Evolutionary conservation across 2,797 vertebrate genomes (phyloP).

Genomic region (Phoebastria nigripes): DNA sequence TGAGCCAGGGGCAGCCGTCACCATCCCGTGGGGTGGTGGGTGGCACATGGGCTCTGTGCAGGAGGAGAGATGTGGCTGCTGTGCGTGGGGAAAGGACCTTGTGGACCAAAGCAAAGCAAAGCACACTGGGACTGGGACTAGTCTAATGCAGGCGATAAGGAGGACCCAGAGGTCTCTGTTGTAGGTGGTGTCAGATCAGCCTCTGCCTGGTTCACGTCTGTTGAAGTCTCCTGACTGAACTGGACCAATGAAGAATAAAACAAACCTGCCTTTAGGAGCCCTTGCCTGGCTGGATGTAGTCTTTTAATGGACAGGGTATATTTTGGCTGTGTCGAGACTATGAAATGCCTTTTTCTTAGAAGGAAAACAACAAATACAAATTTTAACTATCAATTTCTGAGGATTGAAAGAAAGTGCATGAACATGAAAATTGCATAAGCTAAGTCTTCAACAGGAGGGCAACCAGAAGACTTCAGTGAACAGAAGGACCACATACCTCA

Average conservation of each 20-base stretch:
- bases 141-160: accelerated
- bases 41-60: background rate
- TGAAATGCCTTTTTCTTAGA: background rate
- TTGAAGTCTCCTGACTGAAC: background rate
- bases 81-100: background rate
- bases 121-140: no score
- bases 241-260: background rate
- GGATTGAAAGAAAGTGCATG: background rate
- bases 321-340: background rate
- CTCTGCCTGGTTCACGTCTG: background rate
- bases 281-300: background rate
- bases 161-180: background rate
- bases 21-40: no score
- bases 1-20: background rate
- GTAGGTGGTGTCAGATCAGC: background rate
- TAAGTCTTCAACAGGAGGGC: background rate
- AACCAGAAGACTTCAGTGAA: background rate
- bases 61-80: background rate
- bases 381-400: background rate
- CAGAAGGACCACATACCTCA: background rate
- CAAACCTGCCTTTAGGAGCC: background rate
- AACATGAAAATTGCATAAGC: background rate
- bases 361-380: background rate
- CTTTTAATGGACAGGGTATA: background rate
- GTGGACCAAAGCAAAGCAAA: background rate